Conservation (phyloP, 2,797 vertebrate genomes). For the Sebastes diploproa region DNA sequence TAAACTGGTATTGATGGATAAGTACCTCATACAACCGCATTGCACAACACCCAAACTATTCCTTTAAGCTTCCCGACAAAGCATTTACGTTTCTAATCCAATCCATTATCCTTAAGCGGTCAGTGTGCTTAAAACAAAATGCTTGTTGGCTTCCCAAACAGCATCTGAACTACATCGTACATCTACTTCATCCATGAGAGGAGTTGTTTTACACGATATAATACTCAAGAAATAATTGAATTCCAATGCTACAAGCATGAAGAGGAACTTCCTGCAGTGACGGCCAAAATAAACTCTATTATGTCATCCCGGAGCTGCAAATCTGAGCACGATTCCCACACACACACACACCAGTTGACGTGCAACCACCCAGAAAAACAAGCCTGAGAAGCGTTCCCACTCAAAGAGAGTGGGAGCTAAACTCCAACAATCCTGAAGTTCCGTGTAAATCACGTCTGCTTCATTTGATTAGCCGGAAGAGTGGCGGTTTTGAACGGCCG, state of each 20-base stretch:
- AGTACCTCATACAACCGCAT: background rate
- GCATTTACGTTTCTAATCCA: background rate
- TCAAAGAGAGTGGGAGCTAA: conserved; percentile 55
- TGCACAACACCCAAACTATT: background rate
- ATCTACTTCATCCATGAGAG: background rate
- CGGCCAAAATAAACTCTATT: conserved; percentile 45
- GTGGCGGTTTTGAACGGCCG: background rate
- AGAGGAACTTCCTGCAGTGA: conserved; percentile 36
- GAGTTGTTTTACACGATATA: background rate
- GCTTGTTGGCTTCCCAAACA: background rate
- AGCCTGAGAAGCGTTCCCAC: conserved; percentile 50
- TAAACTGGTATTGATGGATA: background rate
- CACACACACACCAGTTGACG: conserved; percentile 27
- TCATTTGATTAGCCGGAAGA: conserved; percentile 15
- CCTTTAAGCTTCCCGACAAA: background rate
- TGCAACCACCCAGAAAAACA: conserved; percentile 5
- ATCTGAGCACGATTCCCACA: conserved; percentile 43
- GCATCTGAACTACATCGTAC: background rate
- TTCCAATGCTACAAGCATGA: conserved; percentile 20
- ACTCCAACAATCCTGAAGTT: conserved; percentile 15
- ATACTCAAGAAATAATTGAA: background rate
- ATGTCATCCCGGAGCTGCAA: conserved; percentile 46
- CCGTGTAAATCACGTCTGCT: conserved; percentile 60
- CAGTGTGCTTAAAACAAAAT: background rate
- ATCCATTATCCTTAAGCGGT: background rate